Percentiles rank a stretch among this genome's conserved stretches.
Conservation (phyloP, 2,113 vertebrate species). For the Crocuta crocuta region DNA sequence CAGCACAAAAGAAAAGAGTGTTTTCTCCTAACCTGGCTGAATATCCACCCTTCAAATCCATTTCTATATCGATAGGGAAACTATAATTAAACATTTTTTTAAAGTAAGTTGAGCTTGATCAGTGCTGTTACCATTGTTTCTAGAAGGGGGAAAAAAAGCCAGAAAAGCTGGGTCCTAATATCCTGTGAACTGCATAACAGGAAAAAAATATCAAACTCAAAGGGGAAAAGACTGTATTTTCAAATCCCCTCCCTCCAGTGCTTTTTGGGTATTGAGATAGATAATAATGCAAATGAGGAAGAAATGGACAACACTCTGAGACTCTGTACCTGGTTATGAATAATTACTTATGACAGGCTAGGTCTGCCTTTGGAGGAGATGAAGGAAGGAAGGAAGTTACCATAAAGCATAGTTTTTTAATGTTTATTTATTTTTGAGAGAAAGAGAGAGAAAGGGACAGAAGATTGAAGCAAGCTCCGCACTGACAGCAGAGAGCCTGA, state of each 20-base stretch:
- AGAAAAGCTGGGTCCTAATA: neutral
- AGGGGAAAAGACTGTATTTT: fast-evolving
- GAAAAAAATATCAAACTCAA: neutral
- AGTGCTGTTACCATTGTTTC: neutral
- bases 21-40: neutral
- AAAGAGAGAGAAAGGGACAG: no score
- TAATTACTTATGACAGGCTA: neutral
- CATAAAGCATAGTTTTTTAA: neutral
- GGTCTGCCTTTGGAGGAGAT: neutral
- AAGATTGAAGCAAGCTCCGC: no score
- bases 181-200: neutral
- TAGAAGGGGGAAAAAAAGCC: neutral
- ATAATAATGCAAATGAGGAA: neutral
- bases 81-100: neutral
- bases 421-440: no score
- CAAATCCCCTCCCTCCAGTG: no score
- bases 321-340: fast-evolving
- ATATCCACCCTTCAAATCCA: neutral
- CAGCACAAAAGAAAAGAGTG: neutral
- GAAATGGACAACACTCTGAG: neutral
- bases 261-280: neutral
- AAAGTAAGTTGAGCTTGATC: neutral
- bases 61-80: neutral
- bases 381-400: neutral
- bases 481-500: no score